Evolutionary conservation across 2,797 vertebrate genomes (phyloP).

Genomic region (Gobionotothen gibberifrons): DNA sequence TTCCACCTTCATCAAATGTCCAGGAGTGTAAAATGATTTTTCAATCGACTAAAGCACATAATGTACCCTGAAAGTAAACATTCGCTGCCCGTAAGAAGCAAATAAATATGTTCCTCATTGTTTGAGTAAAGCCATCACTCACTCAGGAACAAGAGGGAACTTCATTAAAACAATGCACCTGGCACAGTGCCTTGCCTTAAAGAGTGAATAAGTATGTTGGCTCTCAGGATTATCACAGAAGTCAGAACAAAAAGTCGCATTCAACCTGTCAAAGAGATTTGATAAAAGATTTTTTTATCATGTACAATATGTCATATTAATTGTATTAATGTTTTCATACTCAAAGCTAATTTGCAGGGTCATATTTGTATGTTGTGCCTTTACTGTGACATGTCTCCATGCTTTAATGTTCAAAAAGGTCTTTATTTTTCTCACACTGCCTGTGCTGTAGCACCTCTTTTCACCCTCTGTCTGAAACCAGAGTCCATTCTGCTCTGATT

Average conservation of each 20-base stretch:
- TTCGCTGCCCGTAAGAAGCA: slow-evolving; percentile 19
- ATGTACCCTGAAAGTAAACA: slow-evolving; percentile 53
- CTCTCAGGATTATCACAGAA: slow-evolving; percentile 1
- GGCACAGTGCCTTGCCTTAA: slow-evolving; percentile 7
- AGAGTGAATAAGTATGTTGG: slow-evolving; percentile 24
- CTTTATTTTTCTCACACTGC: too few relatives aligned
- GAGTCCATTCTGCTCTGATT: too few relatives aligned
- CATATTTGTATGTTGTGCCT: too few relatives aligned
- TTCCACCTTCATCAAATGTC: slow-evolving; percentile 38
- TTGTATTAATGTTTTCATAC: too few relatives aligned
- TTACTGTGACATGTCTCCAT: too few relatives aligned
- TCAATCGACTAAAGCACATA: slow-evolving; percentile 26
- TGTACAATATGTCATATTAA: too few relatives aligned
- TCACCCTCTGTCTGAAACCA: too few relatives aligned
- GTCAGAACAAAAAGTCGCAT: slow-evolving; percentile 4
- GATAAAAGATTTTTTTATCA: background rate
- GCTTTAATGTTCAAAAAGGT: too few relatives aligned
- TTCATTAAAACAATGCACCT: slow-evolving; percentile 47
- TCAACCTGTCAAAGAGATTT: background rate
- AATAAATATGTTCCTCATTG: slow-evolving; percentile 30
- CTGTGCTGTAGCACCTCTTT: too few relatives aligned
- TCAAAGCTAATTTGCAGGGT: too few relatives aligned
- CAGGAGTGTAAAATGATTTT: slow-evolving; percentile 22
- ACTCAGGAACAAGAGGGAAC: slow-evolving; percentile 31
- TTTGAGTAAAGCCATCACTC: slow-evolving; percentile 30